Evolutionary conservation across 1,140 invertebrate species (phyloP).

Genomic region (Drosophila murphyi): DNA sequence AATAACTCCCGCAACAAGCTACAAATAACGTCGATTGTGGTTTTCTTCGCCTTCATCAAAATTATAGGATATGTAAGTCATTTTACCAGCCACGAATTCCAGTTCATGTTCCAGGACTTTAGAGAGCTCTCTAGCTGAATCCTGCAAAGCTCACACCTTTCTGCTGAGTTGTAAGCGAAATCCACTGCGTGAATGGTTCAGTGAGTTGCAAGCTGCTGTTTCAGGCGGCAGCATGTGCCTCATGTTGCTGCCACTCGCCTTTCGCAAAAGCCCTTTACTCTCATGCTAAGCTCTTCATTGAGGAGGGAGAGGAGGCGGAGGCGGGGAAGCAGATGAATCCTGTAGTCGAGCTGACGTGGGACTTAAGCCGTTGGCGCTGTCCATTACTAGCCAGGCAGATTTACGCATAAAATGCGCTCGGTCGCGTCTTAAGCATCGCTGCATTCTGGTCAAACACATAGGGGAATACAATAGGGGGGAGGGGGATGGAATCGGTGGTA

Average conservation of each 20-base stretch:
- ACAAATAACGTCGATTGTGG: too few relatives aligned
- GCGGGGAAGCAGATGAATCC: not conserved
- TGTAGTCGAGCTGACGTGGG: constrained; percentile 11
- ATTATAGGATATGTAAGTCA: too few relatives aligned
- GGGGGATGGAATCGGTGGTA: too few relatives aligned
- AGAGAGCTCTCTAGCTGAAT: too few relatives aligned
- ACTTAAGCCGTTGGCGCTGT: constrained; percentile 40
- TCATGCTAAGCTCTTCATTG: constrained; percentile 36
- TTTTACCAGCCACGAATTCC: too few relatives aligned
- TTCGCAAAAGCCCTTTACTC: constrained; percentile 10
- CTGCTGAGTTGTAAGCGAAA: constrained; percentile 13
- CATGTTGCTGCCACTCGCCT: constrained; percentile 10
- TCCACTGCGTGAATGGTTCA: constrained; percentile 12
- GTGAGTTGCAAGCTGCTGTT: constrained; percentile 16
- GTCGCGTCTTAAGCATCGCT: constrained; percentile 22
- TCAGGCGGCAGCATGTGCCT: constrained; percentile 1
- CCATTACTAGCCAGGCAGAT: constrained; percentile 32
- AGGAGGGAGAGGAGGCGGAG: not conserved
- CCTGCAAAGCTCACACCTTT: not conserved
- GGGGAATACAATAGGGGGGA: not conserved
- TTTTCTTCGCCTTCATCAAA: too few relatives aligned
- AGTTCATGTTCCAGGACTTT: too few relatives aligned
- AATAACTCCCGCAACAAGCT: too few relatives aligned
- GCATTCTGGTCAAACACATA: constrained; percentile 14
- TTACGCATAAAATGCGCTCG: constrained; percentile 50